Percentiles rank a stretch among this genome's conserved stretches.
These are phyloP conservation scores for Calliscelio sp. DNA, from an alignment of 2,888 invertebrate genomes.

Conservation along the genomic window DNA sequence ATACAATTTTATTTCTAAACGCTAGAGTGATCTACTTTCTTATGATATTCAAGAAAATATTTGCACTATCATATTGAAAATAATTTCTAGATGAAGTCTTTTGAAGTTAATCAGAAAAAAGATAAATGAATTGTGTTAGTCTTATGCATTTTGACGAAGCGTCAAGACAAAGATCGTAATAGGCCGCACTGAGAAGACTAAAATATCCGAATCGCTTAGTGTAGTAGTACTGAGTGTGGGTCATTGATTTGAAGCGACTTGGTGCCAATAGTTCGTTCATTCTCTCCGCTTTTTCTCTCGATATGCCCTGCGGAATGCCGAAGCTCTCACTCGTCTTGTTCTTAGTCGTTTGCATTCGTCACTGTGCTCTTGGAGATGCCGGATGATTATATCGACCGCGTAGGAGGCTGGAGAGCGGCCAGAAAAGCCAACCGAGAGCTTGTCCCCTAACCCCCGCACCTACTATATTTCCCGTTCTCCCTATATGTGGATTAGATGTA, in stretches of 20 bases:
- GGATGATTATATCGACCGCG: slow-evolving; percentile 85
- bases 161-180: slow-evolving; percentile 20
- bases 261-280: slow-evolving; percentile 80
- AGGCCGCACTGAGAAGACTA: slow-evolving; percentile 62
- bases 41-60: no score
- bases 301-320: slow-evolving; percentile 53
- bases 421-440: slow-evolving; percentile 73
- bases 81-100: no score
- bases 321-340: slow-evolving; percentile 61
- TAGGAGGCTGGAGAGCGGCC: slow-evolving; percentile 83
- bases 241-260: slow-evolving; percentile 83
- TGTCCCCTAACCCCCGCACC: slow-evolving; percentile 45
- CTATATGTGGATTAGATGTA: slow-evolving; percentile 50
- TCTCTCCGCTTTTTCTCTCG: slow-evolving; percentile 64
- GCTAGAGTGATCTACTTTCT: no score
- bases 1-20: no score
- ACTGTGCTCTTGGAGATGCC: slow-evolving; percentile 74
- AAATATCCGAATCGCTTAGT: slow-evolving; percentile 78
- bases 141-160: no score
- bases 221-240: slow-evolving; percentile 74
- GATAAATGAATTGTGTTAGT: no score
- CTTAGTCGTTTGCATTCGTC: slow-evolving; percentile 61
- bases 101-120: no score
- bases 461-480: slow-evolving; percentile 44
- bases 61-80: no score